Conservation (phyloP, 2,113 vertebrate genomes). For the Grammomys dolichurus region DNA sequence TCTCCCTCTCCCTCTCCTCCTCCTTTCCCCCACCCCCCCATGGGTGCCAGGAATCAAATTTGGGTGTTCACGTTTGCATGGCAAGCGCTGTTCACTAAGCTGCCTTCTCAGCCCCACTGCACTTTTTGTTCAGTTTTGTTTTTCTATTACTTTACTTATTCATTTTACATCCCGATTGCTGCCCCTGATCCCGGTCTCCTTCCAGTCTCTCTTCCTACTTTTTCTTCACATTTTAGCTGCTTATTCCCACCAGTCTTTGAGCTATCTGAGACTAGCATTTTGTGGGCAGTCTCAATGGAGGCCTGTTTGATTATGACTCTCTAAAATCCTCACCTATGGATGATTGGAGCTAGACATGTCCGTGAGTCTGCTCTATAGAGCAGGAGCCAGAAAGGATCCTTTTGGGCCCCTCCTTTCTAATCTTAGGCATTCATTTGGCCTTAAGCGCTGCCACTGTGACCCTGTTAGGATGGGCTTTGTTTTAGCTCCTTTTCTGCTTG, state of each 20-base stretch:
- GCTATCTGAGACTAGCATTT: slow-evolving; percentile 44
- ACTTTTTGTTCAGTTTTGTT: neutral
- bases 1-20: too few relatives aligned
- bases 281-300: slow-evolving; percentile 33
- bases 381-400: slow-evolving; percentile 72
- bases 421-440: slow-evolving; percentile 81
- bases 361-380: slow-evolving; percentile 42
- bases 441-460: slow-evolving; percentile 73
- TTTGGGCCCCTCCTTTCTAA: slow-evolving; percentile 76
- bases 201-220: neutral
- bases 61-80: neutral
- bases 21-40: too few relatives aligned
- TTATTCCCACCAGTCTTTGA: slow-evolving; percentile 20
- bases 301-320: slow-evolving; percentile 17
- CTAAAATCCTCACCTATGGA: neutral
- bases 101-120: neutral
- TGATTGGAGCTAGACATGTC: slow-evolving; percentile 49
- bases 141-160: too few relatives aligned
- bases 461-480: slow-evolving; percentile 63
- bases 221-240: slow-evolving; percentile 23
- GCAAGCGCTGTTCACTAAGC: too few relatives aligned
- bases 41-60: neutral
- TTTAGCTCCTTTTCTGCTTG: slow-evolving; percentile 51
- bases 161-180: too few relatives aligned
- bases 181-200: too few relatives aligned